Percentiles rank a stretch among this genome's conserved stretches.
phyloP scores from a whole-genome alignment of 1,140 invertebrate species.

The Cydia fagiglandana region DNA sequence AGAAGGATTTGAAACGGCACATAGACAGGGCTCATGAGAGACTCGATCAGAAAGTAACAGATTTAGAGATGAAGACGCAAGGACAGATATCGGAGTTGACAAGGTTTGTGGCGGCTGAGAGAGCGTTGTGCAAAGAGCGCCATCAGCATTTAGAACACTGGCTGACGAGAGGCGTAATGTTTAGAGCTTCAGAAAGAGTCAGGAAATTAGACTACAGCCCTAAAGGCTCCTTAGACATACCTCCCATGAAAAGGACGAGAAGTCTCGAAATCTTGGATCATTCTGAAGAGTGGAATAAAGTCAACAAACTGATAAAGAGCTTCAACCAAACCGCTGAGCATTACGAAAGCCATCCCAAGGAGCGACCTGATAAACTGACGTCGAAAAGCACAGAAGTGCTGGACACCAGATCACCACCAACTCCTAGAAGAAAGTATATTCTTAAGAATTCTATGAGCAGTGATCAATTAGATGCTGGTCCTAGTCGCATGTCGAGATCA shows the following conservation, averaged over 20 bases:
- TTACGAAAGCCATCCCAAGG: slow-evolving; percentile 65
- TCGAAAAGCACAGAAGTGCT: slow-evolving; percentile 73
- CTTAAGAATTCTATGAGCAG: slow-evolving; percentile 71
- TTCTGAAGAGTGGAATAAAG: slow-evolving; percentile 71
- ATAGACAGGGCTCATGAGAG: slow-evolving; percentile 90
- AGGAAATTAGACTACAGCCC: slow-evolving; percentile 77
- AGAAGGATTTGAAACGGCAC: slow-evolving; percentile 90
- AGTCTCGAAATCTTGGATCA: slow-evolving; percentile 82
- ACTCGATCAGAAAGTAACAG: slow-evolving; percentile 89
- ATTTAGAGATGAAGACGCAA: slow-evolving; percentile 87
- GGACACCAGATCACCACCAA: slow-evolving; percentile 57
- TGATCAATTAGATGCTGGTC: slow-evolving; percentile 66
- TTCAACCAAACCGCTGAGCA: slow-evolving; percentile 68
- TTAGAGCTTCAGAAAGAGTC: slow-evolving; percentile 81
- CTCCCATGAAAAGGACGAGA: slow-evolving; percentile 82
- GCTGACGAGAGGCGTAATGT: slow-evolving; percentile 81
- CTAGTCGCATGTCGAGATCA: slow-evolving; percentile 57
- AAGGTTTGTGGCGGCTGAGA: slow-evolving; percentile 82
- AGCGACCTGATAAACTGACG: slow-evolving; percentile 64
- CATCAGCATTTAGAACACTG: slow-evolving; percentile 85
- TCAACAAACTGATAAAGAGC: slow-evolving; percentile 61
- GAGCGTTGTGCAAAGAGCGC: slow-evolving; percentile 82
- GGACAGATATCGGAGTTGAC: slow-evolving; percentile 88
- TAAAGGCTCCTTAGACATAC: slow-evolving; percentile 81
- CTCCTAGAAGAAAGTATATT: slow-evolving; percentile 55